A percentile compares a stretch with the other conserved stretches of the same genome.
phyloP scores from a whole-genome alignment of 2,888 invertebrate species.

The Polylopha cassiicola region DNA sequence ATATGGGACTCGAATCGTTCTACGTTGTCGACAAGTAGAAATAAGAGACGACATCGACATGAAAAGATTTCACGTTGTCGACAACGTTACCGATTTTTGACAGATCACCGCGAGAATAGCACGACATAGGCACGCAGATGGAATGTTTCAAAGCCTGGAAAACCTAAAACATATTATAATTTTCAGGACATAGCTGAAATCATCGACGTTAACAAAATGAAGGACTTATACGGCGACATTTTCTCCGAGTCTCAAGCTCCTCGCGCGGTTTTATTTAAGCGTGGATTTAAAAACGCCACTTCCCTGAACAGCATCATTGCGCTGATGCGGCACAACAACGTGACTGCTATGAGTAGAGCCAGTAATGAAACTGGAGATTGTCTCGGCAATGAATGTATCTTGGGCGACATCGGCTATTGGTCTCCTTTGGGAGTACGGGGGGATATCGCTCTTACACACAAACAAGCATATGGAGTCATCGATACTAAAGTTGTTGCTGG shows the following conservation, averaged over 20 bases:
- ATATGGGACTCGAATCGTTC: too few species aligned
- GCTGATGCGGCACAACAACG: constrained; percentile 63
- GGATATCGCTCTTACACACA: constrained; percentile 47
- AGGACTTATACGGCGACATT: constrained; percentile 48
- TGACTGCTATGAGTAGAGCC: constrained; percentile 46
- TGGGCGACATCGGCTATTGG: constrained; percentile 49
- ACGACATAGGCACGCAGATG: too few species aligned
- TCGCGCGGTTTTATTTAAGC: constrained; percentile 54
- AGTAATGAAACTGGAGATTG: constrained; percentile 39
- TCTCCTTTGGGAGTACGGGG: constrained; percentile 57
- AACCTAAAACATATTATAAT: neutral
- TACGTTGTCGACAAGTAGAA: too few species aligned
- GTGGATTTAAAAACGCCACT: constrained; percentile 58
- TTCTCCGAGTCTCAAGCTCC: constrained; percentile 60
- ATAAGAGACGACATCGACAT: too few species aligned
- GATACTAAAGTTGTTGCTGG: constrained; percentile 75
- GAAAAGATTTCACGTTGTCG: too few species aligned
- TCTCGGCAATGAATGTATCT: constrained; percentile 42
- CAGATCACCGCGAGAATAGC: too few species aligned
- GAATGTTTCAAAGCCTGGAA: too few species aligned
- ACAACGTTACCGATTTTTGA: too few species aligned
- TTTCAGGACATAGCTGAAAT: constrained; percentile 59
- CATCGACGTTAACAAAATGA: constrained; percentile 55
- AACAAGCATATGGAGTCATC: constrained; percentile 69
- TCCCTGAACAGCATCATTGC: constrained; percentile 52